These are phyloP conservation scores for Akabosia matsudoensis DNA, from an alignment of 1,140 invertebrate species.

Conservation along the genomic window DNA sequence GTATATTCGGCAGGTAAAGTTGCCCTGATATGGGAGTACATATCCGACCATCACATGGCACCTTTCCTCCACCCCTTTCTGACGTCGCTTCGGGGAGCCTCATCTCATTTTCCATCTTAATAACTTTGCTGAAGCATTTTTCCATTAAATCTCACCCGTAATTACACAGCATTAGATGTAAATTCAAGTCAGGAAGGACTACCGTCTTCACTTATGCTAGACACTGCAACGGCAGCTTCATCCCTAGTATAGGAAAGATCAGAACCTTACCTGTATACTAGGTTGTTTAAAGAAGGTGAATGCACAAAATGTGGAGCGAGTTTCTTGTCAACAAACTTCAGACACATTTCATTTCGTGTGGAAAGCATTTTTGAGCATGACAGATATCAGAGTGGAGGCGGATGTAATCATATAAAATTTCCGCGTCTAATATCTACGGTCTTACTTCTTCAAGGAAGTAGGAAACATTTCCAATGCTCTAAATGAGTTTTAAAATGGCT, in stretches of 20 bases:
- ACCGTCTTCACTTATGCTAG: not conserved
- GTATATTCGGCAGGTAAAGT: too few relatives aligned
- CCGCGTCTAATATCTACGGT: too few relatives aligned
- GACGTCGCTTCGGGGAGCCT: not conserved
- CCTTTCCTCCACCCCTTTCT: not conserved
- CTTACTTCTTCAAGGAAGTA: too few relatives aligned
- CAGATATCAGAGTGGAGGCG: too few relatives aligned
- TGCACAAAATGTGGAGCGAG: too few relatives aligned
- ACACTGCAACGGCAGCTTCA: not conserved
- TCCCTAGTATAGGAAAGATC: not conserved
- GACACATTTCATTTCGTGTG: too few relatives aligned
- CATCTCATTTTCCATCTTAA: not conserved
- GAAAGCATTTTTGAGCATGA: too few relatives aligned
- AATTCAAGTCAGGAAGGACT: conserved; percentile 5
- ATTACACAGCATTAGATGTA: conserved; percentile 8
- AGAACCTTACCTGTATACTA: not conserved
- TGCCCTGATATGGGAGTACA: not conserved
- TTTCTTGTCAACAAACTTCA: too few relatives aligned
- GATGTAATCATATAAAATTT: too few relatives aligned
- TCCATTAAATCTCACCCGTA: conserved; percentile 16
- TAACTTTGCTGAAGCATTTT: not conserved
- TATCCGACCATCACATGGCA: not conserved
- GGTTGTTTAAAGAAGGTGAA: too few relatives aligned
- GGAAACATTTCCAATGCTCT: too few relatives aligned
- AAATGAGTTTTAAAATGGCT: too few relatives aligned